A percentile compares a stretch with the other conserved stretches of the same genome.
These are phyloP conservation scores for Synchiropus splendidus DNA, from an alignment of 2,113 vertebrate genomes.

Conservation along the genomic window DNA sequence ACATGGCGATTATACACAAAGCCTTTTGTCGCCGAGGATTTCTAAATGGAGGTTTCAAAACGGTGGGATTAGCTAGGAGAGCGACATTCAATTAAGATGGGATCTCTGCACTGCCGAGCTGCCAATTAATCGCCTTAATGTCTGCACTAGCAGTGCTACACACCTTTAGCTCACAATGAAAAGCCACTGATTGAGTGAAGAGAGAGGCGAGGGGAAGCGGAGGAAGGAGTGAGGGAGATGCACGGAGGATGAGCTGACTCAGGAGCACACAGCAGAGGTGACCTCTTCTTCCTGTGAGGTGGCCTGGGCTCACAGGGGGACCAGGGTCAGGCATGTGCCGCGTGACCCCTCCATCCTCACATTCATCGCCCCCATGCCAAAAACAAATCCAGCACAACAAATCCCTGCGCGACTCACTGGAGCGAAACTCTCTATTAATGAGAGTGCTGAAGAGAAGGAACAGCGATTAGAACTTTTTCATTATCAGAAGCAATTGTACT, in stretches of 20 bases:
- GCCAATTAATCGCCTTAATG: conserved; percentile 66
- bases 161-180: conserved; percentile 41
- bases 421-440: neutral
- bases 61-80: conserved; percentile 52
- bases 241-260: conserved; percentile 1
- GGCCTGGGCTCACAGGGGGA: conserved; percentile 7
- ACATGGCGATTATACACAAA: conserved; percentile 48
- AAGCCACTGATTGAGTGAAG: conserved; percentile 33
- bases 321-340: conserved; percentile 52
- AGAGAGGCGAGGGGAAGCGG: neutral
- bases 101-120: conserved; percentile 41
- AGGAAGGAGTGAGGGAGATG: neutral
- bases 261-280: neutral
- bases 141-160: conserved; percentile 28
- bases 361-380: conserved; percentile 4
- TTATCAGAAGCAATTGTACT: too few relatives aligned
- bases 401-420: conserved; percentile 2
- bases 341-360: conserved; percentile 53
- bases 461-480: conserved; percentile 36
- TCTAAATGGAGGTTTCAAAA: conserved; percentile 52
- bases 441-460: conserved; percentile 35
- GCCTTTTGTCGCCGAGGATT: conserved; percentile 51
- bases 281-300: conserved; percentile 37
- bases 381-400: neutral
- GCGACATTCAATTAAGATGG: conserved; percentile 71